Conservation (phyloP, 2,113 vertebrate species). For the Lethenteron reissneri region DNA sequence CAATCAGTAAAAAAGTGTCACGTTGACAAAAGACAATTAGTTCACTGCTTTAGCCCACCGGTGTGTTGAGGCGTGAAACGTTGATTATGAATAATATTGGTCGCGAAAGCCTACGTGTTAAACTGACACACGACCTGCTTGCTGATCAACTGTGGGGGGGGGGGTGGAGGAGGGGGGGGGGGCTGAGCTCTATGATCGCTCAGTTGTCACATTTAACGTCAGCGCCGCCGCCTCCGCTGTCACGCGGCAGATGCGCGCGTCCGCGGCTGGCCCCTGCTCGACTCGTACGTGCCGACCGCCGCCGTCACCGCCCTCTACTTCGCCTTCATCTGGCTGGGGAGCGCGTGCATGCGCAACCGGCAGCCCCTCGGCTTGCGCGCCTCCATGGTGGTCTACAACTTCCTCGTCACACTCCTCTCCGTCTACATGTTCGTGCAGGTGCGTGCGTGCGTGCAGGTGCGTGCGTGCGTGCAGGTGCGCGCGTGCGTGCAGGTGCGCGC, state of each 20-base stretch:
- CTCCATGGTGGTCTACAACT: background rate
- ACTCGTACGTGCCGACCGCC: conserved; percentile 1
- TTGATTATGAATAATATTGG: background rate
- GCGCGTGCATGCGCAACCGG: background rate
- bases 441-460: background rate
- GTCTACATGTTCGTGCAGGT: background rate
- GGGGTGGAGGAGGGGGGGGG: background rate
- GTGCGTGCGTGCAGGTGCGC: too few relatives aligned
- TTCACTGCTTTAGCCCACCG: background rate
- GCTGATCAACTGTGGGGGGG: background rate
- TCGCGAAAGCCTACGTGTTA: background rate
- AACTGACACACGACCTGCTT: background rate
- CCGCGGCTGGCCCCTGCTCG: background rate
- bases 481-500: too few relatives aligned
- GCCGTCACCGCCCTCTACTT: background rate
- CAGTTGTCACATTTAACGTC: background rate
- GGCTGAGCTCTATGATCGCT: background rate
- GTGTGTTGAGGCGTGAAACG: background rate
- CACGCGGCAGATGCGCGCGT: background rate
- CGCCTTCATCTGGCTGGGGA: background rate
- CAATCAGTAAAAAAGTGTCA: too few relatives aligned
- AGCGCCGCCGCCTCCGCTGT: too few relatives aligned
- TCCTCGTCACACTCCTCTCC: background rate
- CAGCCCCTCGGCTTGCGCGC: background rate
- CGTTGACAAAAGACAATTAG: too few relatives aligned